Percentiles rank a stretch among this genome's conserved stretches.
phyloP scores from a whole-genome alignment of 2,113 vertebrate species.

The Cryptotis parvus region DNA sequence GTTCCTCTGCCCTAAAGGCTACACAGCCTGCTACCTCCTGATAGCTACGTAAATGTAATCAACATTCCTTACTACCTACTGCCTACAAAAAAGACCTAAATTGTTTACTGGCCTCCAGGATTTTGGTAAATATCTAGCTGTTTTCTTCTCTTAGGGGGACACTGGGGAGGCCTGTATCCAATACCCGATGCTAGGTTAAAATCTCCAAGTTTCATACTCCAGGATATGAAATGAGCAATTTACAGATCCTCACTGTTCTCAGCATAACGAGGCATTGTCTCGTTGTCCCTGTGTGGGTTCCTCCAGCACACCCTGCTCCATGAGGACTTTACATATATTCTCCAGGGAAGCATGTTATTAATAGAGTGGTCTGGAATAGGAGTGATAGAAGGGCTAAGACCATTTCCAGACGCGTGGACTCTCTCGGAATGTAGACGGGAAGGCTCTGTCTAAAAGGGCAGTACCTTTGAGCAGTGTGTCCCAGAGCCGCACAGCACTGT shows the following conservation, averaged over 20 bases:
- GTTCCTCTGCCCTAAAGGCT: constrained; percentile 61
- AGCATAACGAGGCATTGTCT: neutral
- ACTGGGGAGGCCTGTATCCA: neutral
- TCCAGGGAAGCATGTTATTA: constrained; percentile 32
- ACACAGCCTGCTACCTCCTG: constrained; percentile 63
- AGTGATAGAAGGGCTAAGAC: neutral
- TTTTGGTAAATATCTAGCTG: constrained; percentile 39
- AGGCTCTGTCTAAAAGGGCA: constrained; percentile 1
- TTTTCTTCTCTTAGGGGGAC: neutral
- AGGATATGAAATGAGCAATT: constrained; percentile 38
- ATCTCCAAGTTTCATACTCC: neutral
- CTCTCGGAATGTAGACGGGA: constrained; percentile 11
- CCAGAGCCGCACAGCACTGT: neutral
- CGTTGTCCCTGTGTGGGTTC: neutral
- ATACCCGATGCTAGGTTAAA: constrained; percentile 1
- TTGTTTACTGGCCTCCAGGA: constrained; percentile 33
- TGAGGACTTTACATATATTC: constrained; percentile 27
- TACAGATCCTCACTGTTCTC: constrained; percentile 18
- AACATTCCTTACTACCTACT: neutral
- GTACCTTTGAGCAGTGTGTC: neutral
- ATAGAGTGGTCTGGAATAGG: constrained; percentile 17
- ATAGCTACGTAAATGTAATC: constrained; percentile 64
- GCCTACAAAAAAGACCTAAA: constrained; percentile 39
- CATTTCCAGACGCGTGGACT: neutral
- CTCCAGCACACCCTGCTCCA: neutral